Base-by-base conservation (phyloP, 2,797 vertebrate species). In the Chelon labrosus region DNA sequence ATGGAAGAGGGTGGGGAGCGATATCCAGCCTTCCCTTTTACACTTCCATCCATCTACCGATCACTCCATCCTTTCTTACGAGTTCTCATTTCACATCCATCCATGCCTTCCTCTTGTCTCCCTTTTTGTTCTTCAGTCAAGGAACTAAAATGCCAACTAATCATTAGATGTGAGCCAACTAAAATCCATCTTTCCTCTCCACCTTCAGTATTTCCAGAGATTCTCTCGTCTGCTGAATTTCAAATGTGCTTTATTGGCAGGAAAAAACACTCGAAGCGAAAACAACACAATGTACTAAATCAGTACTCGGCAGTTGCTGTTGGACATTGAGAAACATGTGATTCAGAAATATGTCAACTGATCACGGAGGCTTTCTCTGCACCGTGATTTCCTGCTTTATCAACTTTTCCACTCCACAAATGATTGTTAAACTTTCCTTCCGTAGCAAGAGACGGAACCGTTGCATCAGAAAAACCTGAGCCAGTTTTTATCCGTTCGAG, bases 1-100 rank as follows among this genome's bases (percentile, higher is more conserved):
- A 82, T n/a, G 68, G 41, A 41, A 55, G 68, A 50, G 76, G 10
- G 64, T 2, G 74, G 8, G 65, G 83, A 89, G 88, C 27, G 52
- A 20, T 60, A 76, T 54, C 77, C 70, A 70, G 19, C 47, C 49
- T 51, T 82, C 61, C 25, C 71, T 35, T 75, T 31, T 54, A 52
- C 47, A 63, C 56, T 27, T 72, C 55, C 42, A 72, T 80, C 74
- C 22, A 35, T 58, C 52, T 47, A 51, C 60, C 63, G 41, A 41
- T 77, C 63, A 42, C 46, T 72, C 44, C n/a, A 16, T 66, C 41
- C n/a, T 58, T 47, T 19, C 27, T 39, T 31, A 17, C 51, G 7
- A 10, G n/a, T 4, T 50, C 38, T 19, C 6, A 17, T 9, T 17
- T 10, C 2, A 10, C 25, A 46, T 73, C 62, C 31, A 44, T 38